These are phyloP conservation scores for Oryzias sinensis DNA, from an alignment of 2,797 vertebrate genomes.

Conservation along the genomic window DNA sequence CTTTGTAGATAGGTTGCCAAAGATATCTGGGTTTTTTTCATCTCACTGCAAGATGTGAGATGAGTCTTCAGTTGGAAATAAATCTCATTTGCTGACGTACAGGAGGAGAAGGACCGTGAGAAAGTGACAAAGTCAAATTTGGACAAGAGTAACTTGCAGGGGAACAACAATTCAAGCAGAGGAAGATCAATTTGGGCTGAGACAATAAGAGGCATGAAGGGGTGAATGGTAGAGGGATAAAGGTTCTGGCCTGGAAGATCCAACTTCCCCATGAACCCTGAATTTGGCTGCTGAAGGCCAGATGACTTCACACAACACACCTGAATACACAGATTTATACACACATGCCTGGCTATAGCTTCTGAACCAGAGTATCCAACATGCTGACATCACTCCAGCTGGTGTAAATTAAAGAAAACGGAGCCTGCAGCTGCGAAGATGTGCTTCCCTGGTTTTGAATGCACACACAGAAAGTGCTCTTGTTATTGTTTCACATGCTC, in stretches of 20 bases:
- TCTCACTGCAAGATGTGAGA: not conserved
- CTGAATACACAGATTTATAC: conserved; percentile 82
- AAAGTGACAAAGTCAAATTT: conserved; percentile 19
- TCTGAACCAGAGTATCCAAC: conserved; percentile 73
- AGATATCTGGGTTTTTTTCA: conserved; percentile 1
- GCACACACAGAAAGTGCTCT: not conserved
- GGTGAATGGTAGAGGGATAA: conserved; percentile 51
- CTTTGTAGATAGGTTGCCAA: not conserved
- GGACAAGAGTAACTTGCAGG: conserved; percentile 16
- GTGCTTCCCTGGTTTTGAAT: not conserved
- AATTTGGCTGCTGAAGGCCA: conserved; percentile 58
- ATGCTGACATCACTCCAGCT: conserved; percentile 81
- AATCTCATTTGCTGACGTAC: conserved; percentile 12
- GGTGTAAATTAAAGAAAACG: conserved; percentile 72
- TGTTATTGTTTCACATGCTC: not conserved
- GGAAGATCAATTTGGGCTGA: conserved; percentile 19
- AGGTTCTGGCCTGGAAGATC: conserved; percentile 62
- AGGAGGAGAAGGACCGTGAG: conserved; percentile 16
- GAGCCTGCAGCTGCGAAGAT: conserved; percentile 28
- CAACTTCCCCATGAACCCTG: conserved; percentile 59
- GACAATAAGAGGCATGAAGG: conserved; percentile 40
- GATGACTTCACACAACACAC: conserved; percentile 79
- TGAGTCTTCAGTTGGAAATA: conserved; percentile 11
- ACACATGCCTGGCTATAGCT: conserved; percentile 63
- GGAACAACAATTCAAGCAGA: conserved; percentile 33